These are phyloP conservation scores for Hemitrygon akajei DNA, from an alignment of 2,797 vertebrate genomes.

Conservation along the genomic window DNA sequence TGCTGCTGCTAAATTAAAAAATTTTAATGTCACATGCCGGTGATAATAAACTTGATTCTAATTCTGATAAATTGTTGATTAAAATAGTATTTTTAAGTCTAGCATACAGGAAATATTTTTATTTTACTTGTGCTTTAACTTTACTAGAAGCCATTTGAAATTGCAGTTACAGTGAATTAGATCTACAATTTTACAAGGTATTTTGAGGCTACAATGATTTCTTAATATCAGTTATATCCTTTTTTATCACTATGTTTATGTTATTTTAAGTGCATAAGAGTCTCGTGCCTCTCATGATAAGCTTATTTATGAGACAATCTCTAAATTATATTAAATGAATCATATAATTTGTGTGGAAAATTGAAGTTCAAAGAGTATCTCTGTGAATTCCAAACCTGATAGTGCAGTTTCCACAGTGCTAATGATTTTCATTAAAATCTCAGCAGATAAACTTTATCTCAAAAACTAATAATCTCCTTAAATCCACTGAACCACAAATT, in stretches of 20 bases:
- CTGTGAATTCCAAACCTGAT: constrained; percentile 52
- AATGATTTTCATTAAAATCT: constrained; percentile 67
- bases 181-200: neutral
- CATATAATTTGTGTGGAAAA: constrained; percentile 48
- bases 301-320: constrained; percentile 41
- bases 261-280: constrained; percentile 36
- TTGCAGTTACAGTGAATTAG: constrained; percentile 10
- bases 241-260: constrained; percentile 20
- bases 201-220: neutral
- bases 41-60: too few species aligned
- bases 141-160: neutral
- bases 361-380: constrained; percentile 46
- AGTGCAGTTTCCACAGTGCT: constrained; percentile 54
- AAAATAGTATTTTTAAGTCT: neutral
- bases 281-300: constrained; percentile 40
- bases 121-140: neutral
- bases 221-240: neutral
- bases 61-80: neutral
- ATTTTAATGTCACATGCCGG: too few species aligned
- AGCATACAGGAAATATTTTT: neutral
- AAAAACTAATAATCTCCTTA: constrained; percentile 66
- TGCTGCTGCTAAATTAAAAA: too few species aligned
- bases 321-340: constrained; percentile 48
- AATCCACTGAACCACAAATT: constrained; percentile 68
- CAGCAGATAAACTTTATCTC: constrained; percentile 67